Conservation (phyloP, 2,113 vertebrate genomes). For the Mohoua ochrocephala region DNA sequence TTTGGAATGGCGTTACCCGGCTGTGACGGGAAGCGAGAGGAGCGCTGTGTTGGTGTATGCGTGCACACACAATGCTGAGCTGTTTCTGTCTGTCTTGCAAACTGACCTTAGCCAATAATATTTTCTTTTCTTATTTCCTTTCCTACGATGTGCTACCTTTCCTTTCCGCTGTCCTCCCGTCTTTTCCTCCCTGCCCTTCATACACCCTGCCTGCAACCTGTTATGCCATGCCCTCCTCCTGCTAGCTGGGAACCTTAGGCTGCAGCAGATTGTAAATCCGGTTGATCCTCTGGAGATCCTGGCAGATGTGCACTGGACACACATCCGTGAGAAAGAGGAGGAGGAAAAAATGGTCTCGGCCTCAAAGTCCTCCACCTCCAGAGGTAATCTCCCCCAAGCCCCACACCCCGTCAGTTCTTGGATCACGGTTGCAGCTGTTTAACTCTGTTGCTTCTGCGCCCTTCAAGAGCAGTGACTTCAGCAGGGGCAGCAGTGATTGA, state of each 20-base stretch:
- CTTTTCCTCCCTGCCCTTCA: not conserved
- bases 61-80: not conserved
- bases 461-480: not conserved
- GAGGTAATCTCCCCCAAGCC: conserved; percentile 83
- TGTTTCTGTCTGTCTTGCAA: conserved; percentile 35
- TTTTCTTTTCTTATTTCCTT: conserved; percentile 56
- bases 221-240: not conserved
- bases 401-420: not conserved
- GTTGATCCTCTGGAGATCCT: conserved; percentile 83
- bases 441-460: not conserved
- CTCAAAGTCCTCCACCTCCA: conserved; percentile 78
- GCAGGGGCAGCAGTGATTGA: not conserved
- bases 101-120: conserved; percentile 49
- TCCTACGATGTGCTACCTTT: conserved; percentile 47
- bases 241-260: conserved; percentile 82
- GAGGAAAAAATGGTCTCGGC: conserved; percentile 72
- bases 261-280: conserved; percentile 81
- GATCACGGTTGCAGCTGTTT: not conserved
- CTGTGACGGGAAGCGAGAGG: not conserved
- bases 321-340: conserved; percentile 77
- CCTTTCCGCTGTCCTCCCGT: conserved; percentile 16
- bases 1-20: not conserved
- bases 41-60: not conserved
- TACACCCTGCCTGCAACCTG: not conserved
- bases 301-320: conserved; percentile 80